These are phyloP conservation scores for Penaeus indicus DNA, from an alignment of 1,140 invertebrate genomes.

Conservation along the genomic window DNA sequence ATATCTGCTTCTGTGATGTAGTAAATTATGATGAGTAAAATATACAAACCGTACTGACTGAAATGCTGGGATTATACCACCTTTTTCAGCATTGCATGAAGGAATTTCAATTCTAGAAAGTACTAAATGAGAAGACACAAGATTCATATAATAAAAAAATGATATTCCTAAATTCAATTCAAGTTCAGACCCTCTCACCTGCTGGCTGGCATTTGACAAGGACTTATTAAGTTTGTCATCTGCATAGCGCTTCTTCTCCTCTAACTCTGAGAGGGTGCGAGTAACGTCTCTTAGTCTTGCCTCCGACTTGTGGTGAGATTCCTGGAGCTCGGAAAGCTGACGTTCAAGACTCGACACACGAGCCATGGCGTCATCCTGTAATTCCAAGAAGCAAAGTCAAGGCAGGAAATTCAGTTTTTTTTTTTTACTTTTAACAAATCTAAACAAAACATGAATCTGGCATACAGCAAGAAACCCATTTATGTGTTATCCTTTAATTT, in stretches of 20 bases:
- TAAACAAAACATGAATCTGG: not conserved
- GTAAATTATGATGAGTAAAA: too few relatives aligned
- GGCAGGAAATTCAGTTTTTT: not conserved
- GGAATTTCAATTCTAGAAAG: not conserved
- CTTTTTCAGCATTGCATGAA: not conserved
- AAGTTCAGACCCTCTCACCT: constrained; percentile 25
- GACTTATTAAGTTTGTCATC: constrained; percentile 66
- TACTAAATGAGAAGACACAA: not conserved
- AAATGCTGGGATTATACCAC: not conserved
- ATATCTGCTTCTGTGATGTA: too few relatives aligned
- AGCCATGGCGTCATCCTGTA: constrained; percentile 63
- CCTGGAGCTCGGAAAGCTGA: constrained; percentile 59
- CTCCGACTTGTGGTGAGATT: constrained; percentile 63
- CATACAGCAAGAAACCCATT: too few relatives aligned
- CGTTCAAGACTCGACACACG: constrained; percentile 60
- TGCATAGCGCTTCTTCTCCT: constrained; percentile 65
- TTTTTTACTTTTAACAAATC: not conserved
- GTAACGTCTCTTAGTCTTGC: constrained; percentile 63
- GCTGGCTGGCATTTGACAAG: constrained; percentile 56
- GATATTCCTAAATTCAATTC: not conserved
- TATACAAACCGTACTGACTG: too few relatives aligned
- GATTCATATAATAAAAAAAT: not conserved
- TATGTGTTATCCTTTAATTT: too few relatives aligned
- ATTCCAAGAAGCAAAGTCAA: not conserved
- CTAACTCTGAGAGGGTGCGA: constrained; percentile 61